phyloP scores from a whole-genome alignment of 2,888 invertebrate genomes.

The Dastarcus helophoroides region DNA sequence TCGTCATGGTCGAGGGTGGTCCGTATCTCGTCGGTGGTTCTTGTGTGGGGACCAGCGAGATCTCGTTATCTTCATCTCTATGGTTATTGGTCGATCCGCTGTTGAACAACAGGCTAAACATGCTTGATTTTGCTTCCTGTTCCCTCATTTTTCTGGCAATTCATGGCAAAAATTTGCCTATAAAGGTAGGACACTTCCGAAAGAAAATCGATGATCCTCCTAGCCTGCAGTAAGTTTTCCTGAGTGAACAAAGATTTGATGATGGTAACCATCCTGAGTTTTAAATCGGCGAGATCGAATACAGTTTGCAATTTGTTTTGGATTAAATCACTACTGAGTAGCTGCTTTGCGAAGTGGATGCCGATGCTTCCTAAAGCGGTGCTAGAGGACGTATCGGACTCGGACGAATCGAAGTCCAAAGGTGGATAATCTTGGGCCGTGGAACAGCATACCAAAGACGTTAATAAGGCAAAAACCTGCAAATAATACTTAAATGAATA shows the following conservation, averaged over 20 bases:
- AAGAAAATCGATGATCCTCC: slow-evolving; percentile 15
- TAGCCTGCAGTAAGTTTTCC: slow-evolving; percentile 22
- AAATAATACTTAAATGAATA: no score
- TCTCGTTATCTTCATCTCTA: no score
- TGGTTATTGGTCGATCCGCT: no score
- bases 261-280: slow-evolving; percentile 18
- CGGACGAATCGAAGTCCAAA: no score
- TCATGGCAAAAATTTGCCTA: slow-evolving; percentile 13
- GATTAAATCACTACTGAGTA: slow-evolving; percentile 8
- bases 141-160: slow-evolving; percentile 10
- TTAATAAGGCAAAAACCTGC: no score
- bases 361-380: slow-evolving; percentile 6
- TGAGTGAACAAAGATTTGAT: slow-evolving; percentile 20
- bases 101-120: no score
- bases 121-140: no score
- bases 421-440: no score
- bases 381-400: not conserved
- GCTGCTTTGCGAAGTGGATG: slow-evolving; percentile 8
- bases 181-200: slow-evolving; percentile 13
- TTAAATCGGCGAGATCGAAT: slow-evolving; percentile 20
- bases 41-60: no score
- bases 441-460: no score
- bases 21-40: no score
- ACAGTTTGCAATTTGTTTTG: slow-evolving; percentile 14
- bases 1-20: no score